Conservation (phyloP, 2,888 invertebrate genomes). For the Mesorhabditis spiculigera region DNA sequence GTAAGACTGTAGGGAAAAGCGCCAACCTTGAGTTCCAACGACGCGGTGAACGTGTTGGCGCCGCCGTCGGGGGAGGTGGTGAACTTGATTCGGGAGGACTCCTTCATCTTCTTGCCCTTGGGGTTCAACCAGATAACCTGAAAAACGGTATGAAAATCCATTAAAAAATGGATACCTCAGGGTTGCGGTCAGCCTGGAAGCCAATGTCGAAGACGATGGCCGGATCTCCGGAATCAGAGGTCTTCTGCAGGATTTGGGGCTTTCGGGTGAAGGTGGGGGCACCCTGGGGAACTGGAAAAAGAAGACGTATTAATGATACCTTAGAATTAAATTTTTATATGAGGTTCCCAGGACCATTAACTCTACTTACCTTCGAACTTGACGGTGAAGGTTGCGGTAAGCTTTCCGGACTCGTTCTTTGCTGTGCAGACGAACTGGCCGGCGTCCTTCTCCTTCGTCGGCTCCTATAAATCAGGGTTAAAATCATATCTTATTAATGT, state of each 20-base stretch:
- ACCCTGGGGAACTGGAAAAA: constrained; percentile 56
- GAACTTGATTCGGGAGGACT: constrained; percentile 58
- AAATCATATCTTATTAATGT: neutral
- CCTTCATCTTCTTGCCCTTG: constrained; percentile 60
- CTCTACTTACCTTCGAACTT: constrained; percentile 54
- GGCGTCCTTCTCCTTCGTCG: constrained; percentile 73
- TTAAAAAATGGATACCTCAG: constrained; percentile 31
- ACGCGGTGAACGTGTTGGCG: constrained; percentile 53
- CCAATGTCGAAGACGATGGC: constrained; percentile 59
- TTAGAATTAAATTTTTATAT: neutral
- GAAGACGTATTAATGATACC: neutral
- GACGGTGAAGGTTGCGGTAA: constrained; percentile 59
- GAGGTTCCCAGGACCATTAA: neutral
- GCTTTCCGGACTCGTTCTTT: constrained; percentile 59
- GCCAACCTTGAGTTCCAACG: constrained; percentile 56
- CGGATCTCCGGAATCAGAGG: constrained; percentile 57
- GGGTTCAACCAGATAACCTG: constrained; percentile 58
- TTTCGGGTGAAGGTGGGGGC: constrained; percentile 59
- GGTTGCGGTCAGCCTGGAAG: constrained; percentile 58
- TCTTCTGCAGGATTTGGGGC: constrained; percentile 59
- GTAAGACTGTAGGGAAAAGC: neutral
- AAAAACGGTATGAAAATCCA: neutral
- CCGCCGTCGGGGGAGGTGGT: constrained; percentile 44
- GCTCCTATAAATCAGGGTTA: constrained; percentile 69
- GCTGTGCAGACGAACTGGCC: constrained; percentile 59